Conservation (phyloP, 1,140 invertebrate species). For the Apis cerana region DNA sequence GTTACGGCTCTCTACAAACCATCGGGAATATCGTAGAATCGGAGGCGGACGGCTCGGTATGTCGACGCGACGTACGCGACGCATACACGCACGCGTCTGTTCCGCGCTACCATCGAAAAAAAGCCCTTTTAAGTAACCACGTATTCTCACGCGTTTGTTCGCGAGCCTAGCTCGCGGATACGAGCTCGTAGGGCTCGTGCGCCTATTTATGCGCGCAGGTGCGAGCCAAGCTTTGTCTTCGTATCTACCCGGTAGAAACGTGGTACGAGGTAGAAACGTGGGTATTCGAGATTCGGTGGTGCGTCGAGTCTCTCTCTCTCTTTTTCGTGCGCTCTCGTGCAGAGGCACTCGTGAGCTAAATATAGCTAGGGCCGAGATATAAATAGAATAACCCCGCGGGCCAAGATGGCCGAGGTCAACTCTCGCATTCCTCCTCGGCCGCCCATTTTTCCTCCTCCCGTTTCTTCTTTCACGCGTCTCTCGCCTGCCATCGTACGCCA, state of each 20-base stretch:
- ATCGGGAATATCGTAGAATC: constrained; percentile 39
- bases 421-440: constrained; percentile 34
- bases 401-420: constrained; percentile 64
- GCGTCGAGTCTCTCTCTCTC: constrained; percentile 40
- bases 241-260: neutral
- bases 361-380: constrained; percentile 71
- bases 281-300: constrained; percentile 33
- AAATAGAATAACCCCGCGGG: constrained; percentile 73
- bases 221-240: constrained; percentile 14
- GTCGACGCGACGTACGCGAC: constrained; percentile 45
- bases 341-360: constrained; percentile 69
- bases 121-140: constrained; percentile 18
- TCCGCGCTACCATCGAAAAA: neutral
- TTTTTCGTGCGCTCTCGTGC: constrained; percentile 51
- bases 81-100: neutral
- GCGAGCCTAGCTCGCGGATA: constrained; percentile 18
- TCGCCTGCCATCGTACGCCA: neutral
- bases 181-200: neutral
- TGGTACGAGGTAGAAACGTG: constrained; percentile 30
- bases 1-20: constrained; percentile 29
- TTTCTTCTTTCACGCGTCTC: constrained; percentile 20
- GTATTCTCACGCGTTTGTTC: constrained; percentile 49
- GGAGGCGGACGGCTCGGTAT: constrained; percentile 42
- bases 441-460: constrained; percentile 30
- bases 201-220: constrained; percentile 39